These are phyloP conservation scores for Apamea monoglypha DNA, from an alignment of 2,888 invertebrate genomes.

Conservation along the genomic window DNA sequence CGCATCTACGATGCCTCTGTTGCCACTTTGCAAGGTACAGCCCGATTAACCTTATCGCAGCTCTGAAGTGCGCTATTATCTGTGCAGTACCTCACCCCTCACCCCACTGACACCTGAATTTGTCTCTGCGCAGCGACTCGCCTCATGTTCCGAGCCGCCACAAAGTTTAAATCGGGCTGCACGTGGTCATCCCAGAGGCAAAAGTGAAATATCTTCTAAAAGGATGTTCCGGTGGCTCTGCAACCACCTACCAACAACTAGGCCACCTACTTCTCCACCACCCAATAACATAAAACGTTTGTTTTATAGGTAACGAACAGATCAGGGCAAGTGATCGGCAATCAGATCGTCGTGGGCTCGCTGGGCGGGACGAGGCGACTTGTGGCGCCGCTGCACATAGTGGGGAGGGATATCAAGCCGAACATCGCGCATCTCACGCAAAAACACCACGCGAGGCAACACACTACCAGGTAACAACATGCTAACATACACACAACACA, in stretches of 20 bases:
- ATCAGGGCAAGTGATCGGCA: slow-evolving; percentile 89
- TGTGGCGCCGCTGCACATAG: slow-evolving; percentile 81
- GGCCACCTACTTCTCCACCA: too few relatives aligned
- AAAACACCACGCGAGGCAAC: slow-evolving; percentile 72
- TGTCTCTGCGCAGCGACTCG: too few relatives aligned
- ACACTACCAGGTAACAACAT: slow-evolving; percentile 63
- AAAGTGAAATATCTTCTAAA: background rate
- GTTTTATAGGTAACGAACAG: slow-evolving; percentile 85
- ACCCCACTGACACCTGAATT: too few relatives aligned
- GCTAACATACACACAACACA: slow-evolving; percentile 5
- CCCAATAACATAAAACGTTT: background rate
- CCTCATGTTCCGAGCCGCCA: too few relatives aligned
- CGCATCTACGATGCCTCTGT: too few relatives aligned
- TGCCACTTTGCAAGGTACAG: too few relatives aligned
- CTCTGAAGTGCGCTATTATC: too few relatives aligned
- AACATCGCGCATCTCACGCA: slow-evolving; percentile 75
- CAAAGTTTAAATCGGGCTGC: too few relatives aligned
- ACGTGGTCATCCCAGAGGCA: background rate
- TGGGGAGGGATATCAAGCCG: slow-evolving; percentile 82
- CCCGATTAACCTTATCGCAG: too few relatives aligned
- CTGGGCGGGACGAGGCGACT: slow-evolving; percentile 77
- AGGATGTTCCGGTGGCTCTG: background rate
- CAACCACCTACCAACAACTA: background rate
- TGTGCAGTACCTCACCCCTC: too few relatives aligned
- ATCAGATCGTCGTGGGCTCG: slow-evolving; percentile 87